Evolutionary conservation across 2,797 vertebrate genomes (phyloP).

Genomic region (Muraenolepis orangiensis): DNA sequence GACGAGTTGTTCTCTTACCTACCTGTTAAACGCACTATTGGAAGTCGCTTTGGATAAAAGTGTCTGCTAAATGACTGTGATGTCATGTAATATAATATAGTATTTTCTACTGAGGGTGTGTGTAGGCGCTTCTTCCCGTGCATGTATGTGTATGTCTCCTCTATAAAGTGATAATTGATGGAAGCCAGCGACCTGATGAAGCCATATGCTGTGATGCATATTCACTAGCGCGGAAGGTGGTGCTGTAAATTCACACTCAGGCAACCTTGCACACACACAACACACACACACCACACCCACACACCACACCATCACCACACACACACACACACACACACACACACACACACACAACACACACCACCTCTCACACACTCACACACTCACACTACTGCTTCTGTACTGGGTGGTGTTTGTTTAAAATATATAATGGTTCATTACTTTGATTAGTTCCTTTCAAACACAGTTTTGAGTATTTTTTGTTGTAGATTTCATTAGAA

Average conservation of each 20-base stretch:
- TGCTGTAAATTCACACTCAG: conserved; percentile 58
- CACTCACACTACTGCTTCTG: not conserved
- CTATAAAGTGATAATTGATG: conserved; percentile 70
- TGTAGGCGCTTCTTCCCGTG: conserved; percentile 8
- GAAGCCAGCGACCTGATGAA: conserved; percentile 70
- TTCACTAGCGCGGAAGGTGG: conserved; percentile 66
- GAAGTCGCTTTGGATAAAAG: too few relatives aligned
- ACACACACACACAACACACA: not conserved
- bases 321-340: not conserved
- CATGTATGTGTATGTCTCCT: conserved; percentile 45
- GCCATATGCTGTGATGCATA: conserved; percentile 75
- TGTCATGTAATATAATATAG: too few relatives aligned
- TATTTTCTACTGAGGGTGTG: conserved; percentile 34
- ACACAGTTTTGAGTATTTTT: too few relatives aligned
- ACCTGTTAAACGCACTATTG: too few relatives aligned
- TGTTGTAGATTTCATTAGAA: too few relatives aligned
- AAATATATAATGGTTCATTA: not conserved
- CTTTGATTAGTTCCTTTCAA: too few relatives aligned
- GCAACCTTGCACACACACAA: conserved; percentile 31
- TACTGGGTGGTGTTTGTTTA: not conserved
- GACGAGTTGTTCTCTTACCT: too few relatives aligned
- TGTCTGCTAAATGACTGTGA: too few relatives aligned
- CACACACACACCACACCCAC: conserved; percentile 6
- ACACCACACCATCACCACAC: too few relatives aligned
- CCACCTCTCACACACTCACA: not conserved